Evolutionary conservation across 30 jellyfish, hydroid and myxozoan genomes (phyloP).

Genomic region (Cassiopea xamachana): DNA sequence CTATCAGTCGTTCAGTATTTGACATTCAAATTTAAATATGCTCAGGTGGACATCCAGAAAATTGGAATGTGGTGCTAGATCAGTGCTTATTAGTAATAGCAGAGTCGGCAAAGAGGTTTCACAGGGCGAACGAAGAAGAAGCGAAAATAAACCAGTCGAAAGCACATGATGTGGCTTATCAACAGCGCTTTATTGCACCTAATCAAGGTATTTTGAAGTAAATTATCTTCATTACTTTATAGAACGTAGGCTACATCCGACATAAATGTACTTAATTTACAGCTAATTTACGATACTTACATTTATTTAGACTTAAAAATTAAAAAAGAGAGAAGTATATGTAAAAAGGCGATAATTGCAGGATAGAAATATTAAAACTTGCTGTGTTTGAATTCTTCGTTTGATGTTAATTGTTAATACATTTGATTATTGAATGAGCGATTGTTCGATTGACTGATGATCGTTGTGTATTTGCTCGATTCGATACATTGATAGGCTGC

Average conservation of each 20-base stretch:
- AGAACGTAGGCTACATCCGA: no score
- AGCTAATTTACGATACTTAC: no score
- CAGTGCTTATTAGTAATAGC: constrained; percentile 36
- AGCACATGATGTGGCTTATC: background rate
- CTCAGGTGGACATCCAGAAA: constrained; percentile 71
- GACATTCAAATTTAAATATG: background rate
- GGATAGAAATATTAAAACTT: no score
- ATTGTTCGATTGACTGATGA: background rate
- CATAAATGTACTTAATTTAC: no score
- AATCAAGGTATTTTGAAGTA: background rate
- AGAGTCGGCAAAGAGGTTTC: constrained; percentile 25
- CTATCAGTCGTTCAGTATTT: no score
- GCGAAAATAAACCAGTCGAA: background rate
- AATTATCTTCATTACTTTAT: no score
- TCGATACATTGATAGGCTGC: no score
- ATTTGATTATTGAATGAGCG: background rate
- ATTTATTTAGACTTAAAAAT: no score
- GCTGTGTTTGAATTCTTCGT: no score
- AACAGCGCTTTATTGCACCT: background rate
- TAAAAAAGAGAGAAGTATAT: no score
- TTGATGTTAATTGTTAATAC: background rate
- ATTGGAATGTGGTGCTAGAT: constrained; percentile 39
- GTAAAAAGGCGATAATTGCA: no score
- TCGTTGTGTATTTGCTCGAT: no score
- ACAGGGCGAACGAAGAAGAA: constrained; percentile 9